Percentiles rank a stretch among this genome's conserved stretches.
phyloP scores from a whole-genome alignment of 2,797 vertebrate species.

The Phoxinus dragarum region DNA sequence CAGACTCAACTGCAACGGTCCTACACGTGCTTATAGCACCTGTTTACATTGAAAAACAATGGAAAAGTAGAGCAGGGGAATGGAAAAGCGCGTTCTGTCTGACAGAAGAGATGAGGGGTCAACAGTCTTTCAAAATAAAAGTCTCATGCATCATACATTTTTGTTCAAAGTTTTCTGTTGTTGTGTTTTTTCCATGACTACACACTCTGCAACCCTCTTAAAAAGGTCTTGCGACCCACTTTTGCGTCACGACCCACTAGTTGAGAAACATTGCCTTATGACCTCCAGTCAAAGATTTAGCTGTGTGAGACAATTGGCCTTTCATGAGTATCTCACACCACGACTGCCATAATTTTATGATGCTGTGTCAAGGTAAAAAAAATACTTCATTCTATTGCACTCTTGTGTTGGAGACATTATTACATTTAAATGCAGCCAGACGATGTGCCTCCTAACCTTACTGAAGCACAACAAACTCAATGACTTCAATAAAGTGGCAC shows the following conservation, averaged over 20 bases:
- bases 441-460: slow-evolving; percentile 7
- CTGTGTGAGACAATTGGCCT: slow-evolving; percentile 11
- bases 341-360: not conserved
- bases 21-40: too few relatives aligned
- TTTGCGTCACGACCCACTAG: not conserved
- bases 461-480: slow-evolving; percentile 37
- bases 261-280: not conserved
- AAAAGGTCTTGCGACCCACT: too few relatives aligned
- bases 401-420: not conserved
- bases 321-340: not conserved
- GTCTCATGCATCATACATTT: not conserved
- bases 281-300: not conserved
- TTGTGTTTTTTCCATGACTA: not conserved
- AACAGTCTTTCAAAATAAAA: too few relatives aligned
- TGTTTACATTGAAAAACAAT: too few relatives aligned
- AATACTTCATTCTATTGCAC: slow-evolving; percentile 8
- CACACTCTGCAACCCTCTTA: too few relatives aligned
- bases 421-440: slow-evolving; percentile 7
- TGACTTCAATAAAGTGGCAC: slow-evolving; percentile 41
- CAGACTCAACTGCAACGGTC: not conserved
- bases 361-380: slow-evolving; percentile 1
- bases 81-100: too few relatives aligned
- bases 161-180: not conserved
- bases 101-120: too few relatives aligned
- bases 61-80: too few relatives aligned